These are phyloP conservation scores for Diarsia mendica DNA, from an alignment of 2,888 invertebrate genomes.

Conservation along the genomic window DNA sequence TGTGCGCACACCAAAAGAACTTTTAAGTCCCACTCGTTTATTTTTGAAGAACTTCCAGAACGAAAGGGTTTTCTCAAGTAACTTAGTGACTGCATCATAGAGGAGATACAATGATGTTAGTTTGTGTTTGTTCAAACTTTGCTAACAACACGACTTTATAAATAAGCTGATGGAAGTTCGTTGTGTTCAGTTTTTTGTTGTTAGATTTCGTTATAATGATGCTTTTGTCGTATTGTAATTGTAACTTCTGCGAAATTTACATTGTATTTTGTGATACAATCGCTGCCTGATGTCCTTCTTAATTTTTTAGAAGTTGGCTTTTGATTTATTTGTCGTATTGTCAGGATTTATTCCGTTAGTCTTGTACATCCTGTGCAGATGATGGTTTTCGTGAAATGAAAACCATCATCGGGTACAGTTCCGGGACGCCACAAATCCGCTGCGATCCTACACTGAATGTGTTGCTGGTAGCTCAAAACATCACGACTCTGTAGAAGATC, in stretches of 20 bases:
- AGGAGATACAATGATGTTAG: constrained; percentile 41
- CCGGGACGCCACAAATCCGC: no score
- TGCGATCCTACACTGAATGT: no score
- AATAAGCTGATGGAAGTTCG: constrained; percentile 45
- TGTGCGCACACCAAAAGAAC: constrained; percentile 61
- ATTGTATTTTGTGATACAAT: background rate
- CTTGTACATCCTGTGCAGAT: no score
- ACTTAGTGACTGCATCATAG: constrained; percentile 52
- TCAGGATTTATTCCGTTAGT: no score
- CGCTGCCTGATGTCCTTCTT: background rate
- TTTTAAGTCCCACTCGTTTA: constrained; percentile 67
- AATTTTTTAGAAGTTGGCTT: background rate
- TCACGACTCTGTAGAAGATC: no score
- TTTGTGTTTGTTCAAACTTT: constrained; percentile 35
- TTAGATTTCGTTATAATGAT: constrained; percentile 18
- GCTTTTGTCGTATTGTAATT: constrained; percentile 9
- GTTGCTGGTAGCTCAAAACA: no score
- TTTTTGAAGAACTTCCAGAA: constrained; percentile 57
- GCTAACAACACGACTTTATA: constrained; percentile 50
- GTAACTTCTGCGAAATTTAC: background rate
- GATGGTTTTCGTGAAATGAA: no score
- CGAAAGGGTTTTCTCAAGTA: constrained; percentile 56
- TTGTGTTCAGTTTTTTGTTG: constrained; percentile 16
- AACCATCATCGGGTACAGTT: no score
- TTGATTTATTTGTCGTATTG: background rate